These are phyloP conservation scores for Spisula solida DNA, from an alignment of 2,888 invertebrate species.

Conservation along the genomic window DNA sequence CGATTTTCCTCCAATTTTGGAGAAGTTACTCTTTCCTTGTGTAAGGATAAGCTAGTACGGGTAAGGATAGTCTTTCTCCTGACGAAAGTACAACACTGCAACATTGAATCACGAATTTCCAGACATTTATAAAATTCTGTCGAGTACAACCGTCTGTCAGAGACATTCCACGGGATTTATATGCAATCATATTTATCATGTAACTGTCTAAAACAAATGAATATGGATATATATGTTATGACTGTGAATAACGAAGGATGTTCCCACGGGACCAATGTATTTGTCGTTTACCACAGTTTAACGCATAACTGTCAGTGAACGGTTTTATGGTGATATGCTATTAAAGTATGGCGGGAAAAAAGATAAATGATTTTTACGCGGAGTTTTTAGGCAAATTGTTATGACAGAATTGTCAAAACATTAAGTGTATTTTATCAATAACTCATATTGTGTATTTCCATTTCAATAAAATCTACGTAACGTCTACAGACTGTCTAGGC, in stretches of 20 bases:
- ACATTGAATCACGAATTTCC: background rate
- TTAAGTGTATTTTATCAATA: no score
- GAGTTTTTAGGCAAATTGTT: background rate
- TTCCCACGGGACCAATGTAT: background rate
- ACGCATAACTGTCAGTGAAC: background rate
- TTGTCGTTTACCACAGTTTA: background rate
- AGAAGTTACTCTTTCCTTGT: no score
- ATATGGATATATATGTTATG: background rate
- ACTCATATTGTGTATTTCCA: no score
- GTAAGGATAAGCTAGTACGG: no score
- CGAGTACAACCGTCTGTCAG: background rate
- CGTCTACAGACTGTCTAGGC: no score
- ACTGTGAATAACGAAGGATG: background rate
- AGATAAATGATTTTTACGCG: background rate
- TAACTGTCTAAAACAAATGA: background rate
- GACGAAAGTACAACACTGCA: no score
- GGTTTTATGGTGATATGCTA: background rate
- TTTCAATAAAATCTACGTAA: no score
- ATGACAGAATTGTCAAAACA: no score
- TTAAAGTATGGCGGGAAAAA: constrained; percentile 5
- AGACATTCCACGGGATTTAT: background rate
- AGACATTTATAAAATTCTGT: background rate
- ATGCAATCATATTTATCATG: background rate
- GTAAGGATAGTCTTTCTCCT: no score
- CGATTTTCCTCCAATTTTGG: no score